Base-by-base conservation (phyloP, 2,113 vertebrate genomes). In the Calidris pygmaea region DNA sequence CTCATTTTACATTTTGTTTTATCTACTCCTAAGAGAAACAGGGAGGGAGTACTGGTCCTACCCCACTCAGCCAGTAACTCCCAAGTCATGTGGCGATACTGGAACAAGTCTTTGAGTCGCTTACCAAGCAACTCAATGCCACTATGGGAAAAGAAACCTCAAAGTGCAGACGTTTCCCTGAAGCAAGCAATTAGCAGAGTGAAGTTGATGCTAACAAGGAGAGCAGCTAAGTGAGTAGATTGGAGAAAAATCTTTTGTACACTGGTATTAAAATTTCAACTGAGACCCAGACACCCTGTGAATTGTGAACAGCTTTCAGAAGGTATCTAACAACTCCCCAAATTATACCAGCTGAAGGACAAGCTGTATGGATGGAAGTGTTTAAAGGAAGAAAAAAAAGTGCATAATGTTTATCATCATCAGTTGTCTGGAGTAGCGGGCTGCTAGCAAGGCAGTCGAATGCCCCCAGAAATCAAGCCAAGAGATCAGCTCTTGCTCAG, bases 91-190 rank as follows among this genome's bases (percentile, higher is more conserved):
- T 29, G 72, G 68, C 1, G 9, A 84, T 80, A 59, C 26, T 35
- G 35, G 32, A 93, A 63, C 14, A 92, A 62, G 88, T 39, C 76
- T 68, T 56, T 56, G 34, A 96, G 56, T 70, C 60, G 37, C 72
- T 56, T n/a, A 68, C 12, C 65, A 63, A 75, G 73, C 56, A 84
- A 74, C 39, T 72, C 70, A 22, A 3, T 58, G 52, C 35, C 70
- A 84, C 72, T 48, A 71, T 63, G 86, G 88, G 92, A 89, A 86
- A 93, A 86, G 48, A 90, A 88, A 75, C 67, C 90, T 94, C 92
- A 72, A 94, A 95, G 90, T 43, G 79, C 88, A 96, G 96, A 87
- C 85, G 8, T 30, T 68, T 89, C 93, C 90, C 87, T 65, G 41
- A 90, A 95, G 83, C 85, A 81, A 92, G 68, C 76, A 92, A 93